Conservation (phyloP, 1,140 invertebrate genomes). For the Diuraphis noxia region DNA sequence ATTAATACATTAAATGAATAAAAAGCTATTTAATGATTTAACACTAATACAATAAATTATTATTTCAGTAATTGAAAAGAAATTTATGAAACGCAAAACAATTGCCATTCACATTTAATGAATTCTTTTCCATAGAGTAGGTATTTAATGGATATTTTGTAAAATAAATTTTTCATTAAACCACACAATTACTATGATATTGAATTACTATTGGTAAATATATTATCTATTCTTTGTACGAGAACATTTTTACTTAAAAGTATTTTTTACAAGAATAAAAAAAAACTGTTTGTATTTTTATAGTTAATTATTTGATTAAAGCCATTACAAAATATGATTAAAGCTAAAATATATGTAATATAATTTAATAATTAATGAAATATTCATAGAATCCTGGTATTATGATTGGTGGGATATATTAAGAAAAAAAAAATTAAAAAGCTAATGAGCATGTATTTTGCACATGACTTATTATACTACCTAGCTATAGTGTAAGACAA, state of each 20-base stretch:
- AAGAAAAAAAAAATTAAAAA: not conserved
- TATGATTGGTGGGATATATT: not conserved
- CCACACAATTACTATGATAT: not conserved
- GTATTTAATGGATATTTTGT: not conserved
- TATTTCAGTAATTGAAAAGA: not conserved
- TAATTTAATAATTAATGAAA: too few species aligned
- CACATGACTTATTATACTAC: too few species aligned
- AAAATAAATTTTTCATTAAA: not conserved
- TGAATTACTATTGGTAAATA: not conserved
- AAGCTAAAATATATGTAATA: not conserved
- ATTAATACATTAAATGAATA: not conserved
- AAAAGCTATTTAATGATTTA: conserved; percentile 11
- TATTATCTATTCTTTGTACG: not conserved
- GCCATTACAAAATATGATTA: not conserved
- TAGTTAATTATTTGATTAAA: not conserved
- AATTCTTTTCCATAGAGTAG: not conserved
- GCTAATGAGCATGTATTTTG: not conserved
- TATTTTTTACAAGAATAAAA: not conserved
- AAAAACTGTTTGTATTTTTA: not conserved
- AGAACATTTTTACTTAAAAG: not conserved
- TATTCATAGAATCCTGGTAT: too few species aligned
- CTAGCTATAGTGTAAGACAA: too few species aligned
- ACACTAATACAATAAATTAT: conserved; percentile 11
- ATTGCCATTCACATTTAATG: not conserved
- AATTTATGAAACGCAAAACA: not conserved